Percentiles rank a stretch among this genome's conserved stretches.
Evolutionary conservation across 2,888 invertebrate species (phyloP).

Genomic region (Thecophora atra): DNA sequence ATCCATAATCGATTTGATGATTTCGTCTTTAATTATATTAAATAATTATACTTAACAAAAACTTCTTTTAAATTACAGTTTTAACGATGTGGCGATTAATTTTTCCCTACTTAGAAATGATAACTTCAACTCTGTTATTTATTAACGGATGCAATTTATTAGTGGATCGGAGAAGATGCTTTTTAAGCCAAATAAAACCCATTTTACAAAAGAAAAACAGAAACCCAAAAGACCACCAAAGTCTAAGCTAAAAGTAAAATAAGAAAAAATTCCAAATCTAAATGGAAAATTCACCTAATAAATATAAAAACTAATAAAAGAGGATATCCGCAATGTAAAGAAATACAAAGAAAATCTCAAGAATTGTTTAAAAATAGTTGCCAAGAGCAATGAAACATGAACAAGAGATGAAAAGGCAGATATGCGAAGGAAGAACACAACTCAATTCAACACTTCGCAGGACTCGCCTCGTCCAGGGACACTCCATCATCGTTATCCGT

Average conservation of each 20-base stretch:
- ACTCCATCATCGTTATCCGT: not conserved
- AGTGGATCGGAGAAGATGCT: not conserved
- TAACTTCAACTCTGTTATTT: slow-evolving; percentile 21
- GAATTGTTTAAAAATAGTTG: slow-evolving; percentile 6
- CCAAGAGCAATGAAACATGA: not conserved
- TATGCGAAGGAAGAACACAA: not conserved
- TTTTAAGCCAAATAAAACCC: slow-evolving; percentile 3
- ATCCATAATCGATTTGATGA: slow-evolving; percentile 4
- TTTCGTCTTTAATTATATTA: not conserved
- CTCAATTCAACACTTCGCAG: not conserved
- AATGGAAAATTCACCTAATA: not conserved
- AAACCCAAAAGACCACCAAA: not conserved
- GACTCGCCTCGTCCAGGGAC: no score
- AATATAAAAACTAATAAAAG: not conserved
- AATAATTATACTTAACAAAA: not conserved
- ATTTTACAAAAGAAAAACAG: slow-evolving; percentile 11
- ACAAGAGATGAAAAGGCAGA: not conserved
- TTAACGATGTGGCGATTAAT: not conserved
- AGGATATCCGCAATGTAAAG: slow-evolving; percentile 10
- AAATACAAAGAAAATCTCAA: slow-evolving; percentile 9
- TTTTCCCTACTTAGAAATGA: slow-evolving; percentile 3
- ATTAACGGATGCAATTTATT: not conserved
- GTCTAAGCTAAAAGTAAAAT: not conserved
- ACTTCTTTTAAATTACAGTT: not conserved
- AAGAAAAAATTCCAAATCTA: not conserved